phyloP scores from a whole-genome alignment of 2,797 vertebrate genomes.

The Clamator glandarius region DNA sequence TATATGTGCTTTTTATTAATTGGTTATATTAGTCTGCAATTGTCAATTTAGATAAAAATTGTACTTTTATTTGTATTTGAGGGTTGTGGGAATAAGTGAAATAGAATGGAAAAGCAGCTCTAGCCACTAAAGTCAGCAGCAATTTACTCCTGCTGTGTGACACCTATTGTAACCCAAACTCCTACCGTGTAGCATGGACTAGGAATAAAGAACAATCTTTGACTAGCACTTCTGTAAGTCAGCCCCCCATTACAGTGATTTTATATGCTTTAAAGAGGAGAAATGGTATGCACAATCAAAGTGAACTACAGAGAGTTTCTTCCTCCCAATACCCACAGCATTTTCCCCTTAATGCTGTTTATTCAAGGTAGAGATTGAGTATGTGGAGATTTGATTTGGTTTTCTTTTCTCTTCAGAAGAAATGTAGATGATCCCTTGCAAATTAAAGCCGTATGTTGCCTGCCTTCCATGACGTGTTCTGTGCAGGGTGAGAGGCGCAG shows the following conservation, averaged over 20 bases:
- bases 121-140: not conserved
- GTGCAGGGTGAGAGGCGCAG: conserved; percentile 16
- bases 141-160: conserved; percentile 29
- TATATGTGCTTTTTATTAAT: conserved; percentile 1
- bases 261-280: not conserved
- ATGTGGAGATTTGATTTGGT: conserved; percentile 49
- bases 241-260: not conserved
- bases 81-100: not conserved
- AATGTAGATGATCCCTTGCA: conserved; percentile 72
- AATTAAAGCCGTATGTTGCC: conserved; percentile 72
- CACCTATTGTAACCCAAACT: conserved; percentile 6
- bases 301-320: conserved; percentile 20
- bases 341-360: conserved; percentile 42
- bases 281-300: not conserved
- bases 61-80: not conserved
- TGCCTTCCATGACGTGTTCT: conserved; percentile 50
- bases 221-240: not conserved
- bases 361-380: conserved; percentile 62
- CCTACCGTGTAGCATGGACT: not conserved
- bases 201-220: conserved; percentile 22
- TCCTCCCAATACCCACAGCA: conserved; percentile 20
- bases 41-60: conserved; percentile 7
- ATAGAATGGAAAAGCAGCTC: not conserved
- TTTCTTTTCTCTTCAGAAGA: conserved; percentile 59
- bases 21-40: not conserved